phyloP scores from a whole-genome alignment of 2,888 invertebrate genomes.

The Luperina nickerlii region DNA sequence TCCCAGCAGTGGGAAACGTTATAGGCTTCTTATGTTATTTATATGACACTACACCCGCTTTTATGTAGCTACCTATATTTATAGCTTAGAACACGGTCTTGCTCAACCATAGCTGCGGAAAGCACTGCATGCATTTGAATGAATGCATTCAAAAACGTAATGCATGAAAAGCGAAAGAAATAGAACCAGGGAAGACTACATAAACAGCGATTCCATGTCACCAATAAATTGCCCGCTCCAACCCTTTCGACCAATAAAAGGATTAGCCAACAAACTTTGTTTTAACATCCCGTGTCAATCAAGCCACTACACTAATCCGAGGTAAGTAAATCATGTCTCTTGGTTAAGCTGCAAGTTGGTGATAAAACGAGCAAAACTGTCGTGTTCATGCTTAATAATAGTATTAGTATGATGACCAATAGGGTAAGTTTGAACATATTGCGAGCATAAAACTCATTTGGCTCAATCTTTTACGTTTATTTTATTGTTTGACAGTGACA shows the following conservation, averaged over 20 bases:
- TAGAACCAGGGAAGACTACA: neutral
- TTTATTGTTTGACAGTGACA: neutral
- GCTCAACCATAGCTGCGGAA: neutral
- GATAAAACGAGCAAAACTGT: conserved; percentile 44
- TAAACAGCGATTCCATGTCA: neutral
- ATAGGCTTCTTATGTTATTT: too few species aligned
- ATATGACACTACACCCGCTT: too few species aligned
- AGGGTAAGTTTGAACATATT: conserved; percentile 40
- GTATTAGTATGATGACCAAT: conserved; percentile 19
- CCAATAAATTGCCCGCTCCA: neutral
- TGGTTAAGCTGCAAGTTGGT: conserved; percentile 34
- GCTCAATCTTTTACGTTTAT: neutral
- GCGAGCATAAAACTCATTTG: neutral
- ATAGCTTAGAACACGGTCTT: neutral
- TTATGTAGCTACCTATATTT: neutral
- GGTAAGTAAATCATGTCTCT: conserved; percentile 54
- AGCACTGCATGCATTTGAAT: conserved; percentile 21
- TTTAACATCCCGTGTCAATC: conserved; percentile 51
- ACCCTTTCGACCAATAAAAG: conserved; percentile 41
- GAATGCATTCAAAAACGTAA: neutral
- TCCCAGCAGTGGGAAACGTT: neutral
- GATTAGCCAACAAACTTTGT: conserved; percentile 51
- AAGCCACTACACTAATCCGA: conserved; percentile 43
- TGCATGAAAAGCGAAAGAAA: neutral
- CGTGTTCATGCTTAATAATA: conserved; percentile 1